Percentiles rank a stretch among this genome's conserved stretches.
Evolutionary conservation across 2,888 invertebrate genomes (phyloP).

Genomic region (Willowsia nigromaculata): DNA sequence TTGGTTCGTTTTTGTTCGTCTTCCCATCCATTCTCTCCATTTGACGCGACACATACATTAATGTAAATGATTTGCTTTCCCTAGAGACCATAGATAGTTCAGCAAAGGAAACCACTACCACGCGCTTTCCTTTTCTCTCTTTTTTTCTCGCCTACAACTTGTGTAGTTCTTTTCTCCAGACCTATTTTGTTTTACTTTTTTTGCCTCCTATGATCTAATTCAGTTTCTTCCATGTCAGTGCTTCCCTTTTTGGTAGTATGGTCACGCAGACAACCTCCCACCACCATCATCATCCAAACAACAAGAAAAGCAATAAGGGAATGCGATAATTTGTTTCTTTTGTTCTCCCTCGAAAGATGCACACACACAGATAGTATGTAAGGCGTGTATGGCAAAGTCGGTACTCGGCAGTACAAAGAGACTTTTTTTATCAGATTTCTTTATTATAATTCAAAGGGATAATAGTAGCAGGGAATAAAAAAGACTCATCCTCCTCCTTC

Average conservation of each 20-base stretch:
- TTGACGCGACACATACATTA: conserved; percentile 42
- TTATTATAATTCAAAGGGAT: background rate
- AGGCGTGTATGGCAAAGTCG: no score
- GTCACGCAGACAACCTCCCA: conserved; percentile 51
- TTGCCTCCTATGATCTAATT: conserved; percentile 9
- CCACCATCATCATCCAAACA: background rate
- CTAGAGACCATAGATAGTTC: conserved; percentile 16
- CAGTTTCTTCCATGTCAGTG: conserved; percentile 5
- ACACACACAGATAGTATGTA: background rate
- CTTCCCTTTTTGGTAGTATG: conserved; percentile 51
- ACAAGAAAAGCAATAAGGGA: conserved; percentile 57
- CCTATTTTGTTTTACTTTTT: background rate
- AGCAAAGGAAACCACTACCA: background rate
- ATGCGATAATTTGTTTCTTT: conserved; percentile 63
- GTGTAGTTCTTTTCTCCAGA: background rate
- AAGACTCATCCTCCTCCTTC: background rate
- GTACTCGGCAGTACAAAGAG: no score
- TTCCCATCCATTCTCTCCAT: background rate
- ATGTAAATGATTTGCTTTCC: conserved; percentile 65
- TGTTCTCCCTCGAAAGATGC: conserved; percentile 35
- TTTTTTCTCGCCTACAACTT: background rate
- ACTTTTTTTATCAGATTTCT: background rate
- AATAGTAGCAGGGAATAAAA: background rate
- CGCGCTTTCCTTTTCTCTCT: background rate
- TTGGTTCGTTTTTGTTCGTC: conserved; percentile 33